Conservation (phyloP, 2,797 vertebrate genomes). For the Gallinago solitaria region DNA sequence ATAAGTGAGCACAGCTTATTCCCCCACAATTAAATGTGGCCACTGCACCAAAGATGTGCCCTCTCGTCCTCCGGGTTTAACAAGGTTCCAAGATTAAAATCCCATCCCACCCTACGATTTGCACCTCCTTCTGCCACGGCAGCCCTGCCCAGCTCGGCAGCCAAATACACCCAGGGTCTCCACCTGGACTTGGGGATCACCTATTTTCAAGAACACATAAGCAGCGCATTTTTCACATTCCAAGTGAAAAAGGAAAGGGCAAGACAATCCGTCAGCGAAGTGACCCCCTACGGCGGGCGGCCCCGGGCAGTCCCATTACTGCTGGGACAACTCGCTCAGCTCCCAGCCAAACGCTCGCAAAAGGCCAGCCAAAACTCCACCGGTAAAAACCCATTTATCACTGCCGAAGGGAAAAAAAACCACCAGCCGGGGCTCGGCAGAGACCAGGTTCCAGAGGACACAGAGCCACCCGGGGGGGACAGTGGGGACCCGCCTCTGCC, state of each 20-base stretch:
- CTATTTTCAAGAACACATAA: neutral
- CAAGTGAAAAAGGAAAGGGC: conserved; percentile 10
- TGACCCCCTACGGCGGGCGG: neutral
- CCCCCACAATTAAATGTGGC: neutral
- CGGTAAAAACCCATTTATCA: conserved; percentile 4
- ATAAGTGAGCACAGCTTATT: conserved; percentile 14
- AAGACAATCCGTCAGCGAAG: neutral
- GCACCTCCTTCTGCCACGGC: neutral
- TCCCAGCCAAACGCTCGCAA: neutral
- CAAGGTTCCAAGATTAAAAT: neutral
- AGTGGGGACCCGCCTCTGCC: neutral
- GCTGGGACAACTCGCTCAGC: conserved; percentile 35
- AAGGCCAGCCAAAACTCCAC: conserved; percentile 45
- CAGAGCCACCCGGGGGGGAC: rapidly evolving
- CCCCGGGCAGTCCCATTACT: conserved; percentile 5
- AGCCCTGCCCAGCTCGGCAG: neutral
- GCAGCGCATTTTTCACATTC: neutral
- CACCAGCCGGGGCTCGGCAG: neutral
- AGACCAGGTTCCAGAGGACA: rapidly evolving
- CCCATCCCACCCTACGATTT: neutral
- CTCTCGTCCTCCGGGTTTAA: neutral
- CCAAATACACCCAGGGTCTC: neutral
- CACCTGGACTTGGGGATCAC: neutral
- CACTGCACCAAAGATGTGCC: neutral
- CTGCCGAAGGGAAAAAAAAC: neutral